phyloP scores from a whole-genome alignment of 1,140 invertebrate species.

The Sinella curviseta region DNA sequence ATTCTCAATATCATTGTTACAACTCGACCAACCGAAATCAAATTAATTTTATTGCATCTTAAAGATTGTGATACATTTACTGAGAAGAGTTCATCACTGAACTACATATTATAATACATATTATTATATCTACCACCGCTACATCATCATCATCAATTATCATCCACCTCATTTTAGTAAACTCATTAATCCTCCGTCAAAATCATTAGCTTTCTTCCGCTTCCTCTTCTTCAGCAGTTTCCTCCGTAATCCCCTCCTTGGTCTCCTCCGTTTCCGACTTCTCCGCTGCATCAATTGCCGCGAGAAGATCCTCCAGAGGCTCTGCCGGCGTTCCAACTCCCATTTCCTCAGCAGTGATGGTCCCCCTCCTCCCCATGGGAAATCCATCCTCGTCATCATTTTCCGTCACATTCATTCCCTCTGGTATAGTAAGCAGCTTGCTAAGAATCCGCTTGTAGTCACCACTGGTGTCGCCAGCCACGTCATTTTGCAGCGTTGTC shows the following conservation, averaged over 20 bases:
- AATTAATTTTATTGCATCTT: no score
- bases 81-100: no score
- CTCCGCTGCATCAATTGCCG: neutral
- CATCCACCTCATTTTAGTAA: no score
- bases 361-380: neutral
- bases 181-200: no score
- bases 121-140: no score
- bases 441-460: conserved; percentile 49
- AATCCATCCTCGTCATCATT: no score
- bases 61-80: no score
- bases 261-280: neutral
- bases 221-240: no score
- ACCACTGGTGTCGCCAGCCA: conserved; percentile 55
- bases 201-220: neutral
- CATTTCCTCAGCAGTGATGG: neutral
- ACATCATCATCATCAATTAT: no score
- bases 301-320: neutral
- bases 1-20: no score
- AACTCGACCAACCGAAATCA: no score
- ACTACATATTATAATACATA: no score
- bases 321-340: neutral
- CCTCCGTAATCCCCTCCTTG: neutral
- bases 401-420: neutral
- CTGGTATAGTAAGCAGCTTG: neutral
- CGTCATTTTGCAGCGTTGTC: conserved; percentile 51